phyloP scores from a whole-genome alignment of 1,140 invertebrate genomes.

The Metopolophium dirhodum region DNA sequence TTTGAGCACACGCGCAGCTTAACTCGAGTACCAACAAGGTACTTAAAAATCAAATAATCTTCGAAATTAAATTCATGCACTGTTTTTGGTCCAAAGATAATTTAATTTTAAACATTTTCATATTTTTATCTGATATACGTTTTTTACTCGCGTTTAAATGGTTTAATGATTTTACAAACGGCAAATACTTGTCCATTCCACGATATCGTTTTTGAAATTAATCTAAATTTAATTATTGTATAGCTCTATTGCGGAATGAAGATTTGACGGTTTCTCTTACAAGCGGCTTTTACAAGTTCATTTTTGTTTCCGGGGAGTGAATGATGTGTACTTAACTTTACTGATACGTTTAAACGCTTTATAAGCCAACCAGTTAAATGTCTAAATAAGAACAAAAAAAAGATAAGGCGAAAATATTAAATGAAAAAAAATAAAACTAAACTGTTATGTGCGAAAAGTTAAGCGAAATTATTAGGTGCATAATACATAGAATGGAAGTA shows the following conservation, averaged over 20 bases:
- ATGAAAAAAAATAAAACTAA: slow-evolving; percentile 4
- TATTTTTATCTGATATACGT: background rate
- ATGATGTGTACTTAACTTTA: background rate
- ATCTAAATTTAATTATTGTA: background rate
- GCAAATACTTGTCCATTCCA: background rate
- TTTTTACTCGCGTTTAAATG: background rate
- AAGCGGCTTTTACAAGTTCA: background rate
- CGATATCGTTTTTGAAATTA: background rate
- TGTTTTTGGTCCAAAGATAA: no score
- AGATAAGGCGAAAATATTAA: background rate
- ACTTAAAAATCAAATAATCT: no score
- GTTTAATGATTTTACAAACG: background rate
- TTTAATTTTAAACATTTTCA: no score
- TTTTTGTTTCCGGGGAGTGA: background rate
- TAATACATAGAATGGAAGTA: background rate
- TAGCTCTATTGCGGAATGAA: background rate
- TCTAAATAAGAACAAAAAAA: background rate
- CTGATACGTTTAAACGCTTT: background rate
- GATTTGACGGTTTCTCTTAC: background rate
- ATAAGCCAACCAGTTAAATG: background rate
- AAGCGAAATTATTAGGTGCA: background rate
- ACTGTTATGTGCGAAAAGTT: slow-evolving; percentile 19
- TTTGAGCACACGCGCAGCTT: no score
- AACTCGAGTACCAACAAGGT: no score
- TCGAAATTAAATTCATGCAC: no score